Base-by-base conservation (phyloP, 2,113 vertebrate species). In the Chionis minor region DNA sequence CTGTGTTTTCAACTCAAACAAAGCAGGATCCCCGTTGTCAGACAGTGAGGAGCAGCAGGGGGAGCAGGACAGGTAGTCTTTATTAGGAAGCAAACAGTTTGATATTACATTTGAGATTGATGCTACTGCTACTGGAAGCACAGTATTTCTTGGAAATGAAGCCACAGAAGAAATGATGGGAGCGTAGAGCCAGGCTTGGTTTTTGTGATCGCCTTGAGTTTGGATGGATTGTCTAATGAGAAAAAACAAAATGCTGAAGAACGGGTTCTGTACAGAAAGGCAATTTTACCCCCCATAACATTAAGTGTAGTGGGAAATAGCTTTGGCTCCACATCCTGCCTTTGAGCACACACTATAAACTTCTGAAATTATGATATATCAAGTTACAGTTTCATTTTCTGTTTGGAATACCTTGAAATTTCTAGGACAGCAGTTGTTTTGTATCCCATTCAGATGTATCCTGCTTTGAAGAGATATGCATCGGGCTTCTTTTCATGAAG, bases 341-440 rank as follows among this genome's bases (percentile, higher is more conserved):
- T 82, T 85, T 91, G 47, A 92, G 51, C 66, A 59, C 32, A 54
- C 40, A 38, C 24, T 86, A 27, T 92, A 89, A 92, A 89, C 49
- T 79, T 87, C 44, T 7, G 3, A 59, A 87, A 62, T 9, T 3
- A 69, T 28, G 49, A 32, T 65, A 10, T 91, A 91, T 94, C 65
- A 81, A 91, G 70, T 96, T 85, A 73, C 66, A 49, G 18, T 94
- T 97, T 87, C 4, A 65, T 94, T 91, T 93, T 92, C 85, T 93
- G 17, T 91, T 86, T 86, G 81, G 84, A 94, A 71, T 54, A 74
- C 40, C 55, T 71, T 81, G 56, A 84, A 49, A 79, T 94, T 93
- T 90, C 56, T 71, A 61, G 42, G 28, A 70, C 15, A 87, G 45
- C 54, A 26, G 32, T 90, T 94, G 51, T 67, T 94, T 81, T 78